Base-by-base conservation (phyloP, 92 coral and sea anemone genomes). In the Zoanthus sociatus region DNA sequence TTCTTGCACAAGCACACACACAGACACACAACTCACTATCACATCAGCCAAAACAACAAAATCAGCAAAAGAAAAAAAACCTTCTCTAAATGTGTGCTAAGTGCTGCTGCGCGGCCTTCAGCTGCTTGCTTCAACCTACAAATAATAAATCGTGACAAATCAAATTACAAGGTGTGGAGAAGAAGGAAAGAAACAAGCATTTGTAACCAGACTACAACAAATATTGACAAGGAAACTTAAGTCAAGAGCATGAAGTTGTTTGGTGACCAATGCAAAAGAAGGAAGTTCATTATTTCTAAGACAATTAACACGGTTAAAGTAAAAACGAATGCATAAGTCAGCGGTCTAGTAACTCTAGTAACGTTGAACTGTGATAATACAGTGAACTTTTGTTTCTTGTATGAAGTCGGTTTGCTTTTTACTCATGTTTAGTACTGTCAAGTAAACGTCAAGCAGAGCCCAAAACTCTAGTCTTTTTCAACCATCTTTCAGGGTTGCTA, bases 71-170 rank as follows among this genome's bases (percentile, higher is more conserved):
- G 46, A 70, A 90, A 63, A 37, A 16, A 20, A 63, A 94, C 98
- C 98, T 94, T 92, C 69, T 94, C 98, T 94, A 91, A 91, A 89
- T 91, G 91, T 76, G 91, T 92, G 94, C 91, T 87, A 92, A 84
- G 94, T 85, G 79, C 93, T 88, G 85, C 84, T 86, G 87, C 78
- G 10, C 7, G 7, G 55, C 55, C 83, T 87, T 94, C 98, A 94
- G 90, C 98, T 94, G 90, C 92, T 78, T 87, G 95, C 98, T 87
- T 90, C 98, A 87, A 94, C 98, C 98, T 94, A 94, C 51, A 92
- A 92, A 87, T 90, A 89, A 94, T 92, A 81, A 50, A 84, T 89
- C 88, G 89, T 90, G 92, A 90, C 85, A 90, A 47, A 88, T 88
- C 64, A 87, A 71, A 77, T 87, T 44, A 50, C 56, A 73, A 87